Conservation (phyloP, 2,888 invertebrate genomes). For the Ophion slaviceki region DNA sequence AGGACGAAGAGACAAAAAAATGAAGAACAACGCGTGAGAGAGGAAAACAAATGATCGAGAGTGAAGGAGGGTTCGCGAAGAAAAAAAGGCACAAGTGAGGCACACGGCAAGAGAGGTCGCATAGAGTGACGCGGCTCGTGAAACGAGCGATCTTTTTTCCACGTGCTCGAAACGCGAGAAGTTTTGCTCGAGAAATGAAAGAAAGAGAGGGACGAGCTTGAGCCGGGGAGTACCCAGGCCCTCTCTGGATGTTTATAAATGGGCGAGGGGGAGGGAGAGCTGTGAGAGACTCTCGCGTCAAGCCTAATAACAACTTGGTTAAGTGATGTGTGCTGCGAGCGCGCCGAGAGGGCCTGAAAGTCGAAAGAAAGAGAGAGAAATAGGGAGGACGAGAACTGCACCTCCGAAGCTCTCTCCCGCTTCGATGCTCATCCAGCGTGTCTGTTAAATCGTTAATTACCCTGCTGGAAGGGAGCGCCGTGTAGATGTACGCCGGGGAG, state of each 20-base stretch:
- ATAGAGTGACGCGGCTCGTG: conserved; percentile 43
- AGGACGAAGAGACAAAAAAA: conserved; percentile 28
- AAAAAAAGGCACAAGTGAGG: conserved; percentile 7
- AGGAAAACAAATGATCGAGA: conserved; percentile 23
- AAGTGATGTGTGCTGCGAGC: conserved; percentile 71
- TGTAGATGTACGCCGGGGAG: conserved; percentile 26
- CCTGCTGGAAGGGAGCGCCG: conserved; percentile 60
- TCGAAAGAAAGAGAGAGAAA: neutral
- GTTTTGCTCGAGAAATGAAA: conserved; percentile 23
- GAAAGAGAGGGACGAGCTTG: conserved; percentile 2
- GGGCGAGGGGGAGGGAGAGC: neutral
- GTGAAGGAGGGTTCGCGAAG: conserved; percentile 14
- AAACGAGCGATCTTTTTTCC: conserved; percentile 55
- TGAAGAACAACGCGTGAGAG: conserved; percentile 1
- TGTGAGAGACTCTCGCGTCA: conserved; percentile 59
- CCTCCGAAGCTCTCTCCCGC: conserved; percentile 57
- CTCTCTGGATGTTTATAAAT: conserved; percentile 25
- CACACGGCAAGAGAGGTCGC: neutral
- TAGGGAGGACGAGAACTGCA: conserved; percentile 45
- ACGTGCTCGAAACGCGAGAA: conserved; percentile 29
- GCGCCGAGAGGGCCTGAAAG: conserved; percentile 27
- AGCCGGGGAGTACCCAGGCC: neutral
- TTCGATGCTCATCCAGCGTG: conserved; percentile 75
- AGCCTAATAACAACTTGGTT: conserved; percentile 79
- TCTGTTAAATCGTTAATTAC: conserved; percentile 82